Evolutionary conservation across 2,113 vertebrate species (phyloP), one percentile per base, ranked within the genome.

Genomic region (Osmerus eperlanus): DNA sequence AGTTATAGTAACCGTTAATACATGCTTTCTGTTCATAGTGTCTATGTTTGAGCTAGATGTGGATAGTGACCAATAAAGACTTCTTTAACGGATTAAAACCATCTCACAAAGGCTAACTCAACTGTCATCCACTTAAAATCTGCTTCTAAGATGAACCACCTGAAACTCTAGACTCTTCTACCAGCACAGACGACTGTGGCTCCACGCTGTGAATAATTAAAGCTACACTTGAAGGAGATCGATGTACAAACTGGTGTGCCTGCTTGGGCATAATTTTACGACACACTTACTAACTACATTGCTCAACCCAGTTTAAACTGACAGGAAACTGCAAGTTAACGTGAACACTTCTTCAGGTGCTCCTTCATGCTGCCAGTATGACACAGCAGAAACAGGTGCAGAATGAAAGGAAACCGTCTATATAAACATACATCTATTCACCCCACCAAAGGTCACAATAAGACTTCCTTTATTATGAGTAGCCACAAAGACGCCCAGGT

Each of bases 171-270:
- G 18, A 53, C 74, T 29, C 47, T 7, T 1, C 68, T 41, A 21
- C 19, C 14, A 55, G 65, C 67, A 52, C 29, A 68, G 51, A 55
- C 21, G 14, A 53, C 23, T 25, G 4, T 23, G 13, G 25, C 53
- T 53, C 28, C 0, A n/a, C 6, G 1, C 60, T 23, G 47, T 84
- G 9, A 84, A 83, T 81, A 73, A 83, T 86, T 83, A 65, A 88
- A 73, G 72, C 54, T 56, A 65, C 65, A 71, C 73, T 81, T 80
- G 8, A 32, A 74, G 74, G 59, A 75, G 56, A 76, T 67, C 54
- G 36, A 67, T 51, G 68, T 59, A 71, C 60, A 23, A 72, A 71
- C 68, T 55, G 14, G 25, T 75, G 0, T 1, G 21, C 15, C 62
- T 73, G 63, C 78, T 18, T 1, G 25, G 67, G 61, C 63, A 19